Conservation (phyloP, 2,113 vertebrate genomes). For the Tenrec ecaudatus region DNA sequence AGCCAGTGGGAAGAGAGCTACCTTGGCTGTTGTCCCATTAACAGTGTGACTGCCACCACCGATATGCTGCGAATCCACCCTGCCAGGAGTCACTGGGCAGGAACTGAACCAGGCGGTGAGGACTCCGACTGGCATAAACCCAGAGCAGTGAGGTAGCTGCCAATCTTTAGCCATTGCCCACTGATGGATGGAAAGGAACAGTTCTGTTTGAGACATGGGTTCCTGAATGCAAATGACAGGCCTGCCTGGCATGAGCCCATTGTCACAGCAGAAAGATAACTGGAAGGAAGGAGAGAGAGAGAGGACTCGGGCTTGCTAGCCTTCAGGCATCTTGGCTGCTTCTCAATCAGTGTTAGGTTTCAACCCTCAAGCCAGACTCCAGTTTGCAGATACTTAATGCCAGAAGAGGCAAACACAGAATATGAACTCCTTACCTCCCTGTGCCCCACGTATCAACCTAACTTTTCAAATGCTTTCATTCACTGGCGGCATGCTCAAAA, state of each 20-base stretch:
- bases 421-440: background rate
- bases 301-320: background rate
- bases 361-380: background rate
- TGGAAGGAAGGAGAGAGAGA: background rate
- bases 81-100: background rate
- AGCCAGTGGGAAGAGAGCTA: background rate
- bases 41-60: background rate
- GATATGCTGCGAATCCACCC: background rate
- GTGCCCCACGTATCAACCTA: background rate
- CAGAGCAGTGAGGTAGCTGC: background rate
- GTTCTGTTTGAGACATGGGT: slow-evolving; percentile 34
- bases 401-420: background rate
- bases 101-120: background rate
- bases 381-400: background rate
- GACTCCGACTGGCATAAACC: background rate
- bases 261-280: background rate
- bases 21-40: background rate
- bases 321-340: background rate
- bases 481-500: background rate
- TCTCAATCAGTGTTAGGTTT: background rate
- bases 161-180: background rate
- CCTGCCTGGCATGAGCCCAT: background rate
- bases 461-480: background rate
- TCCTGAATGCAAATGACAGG: background rate
- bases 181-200: background rate